Evolutionary conservation across 2,797 vertebrate species (phyloP).

Genomic region (Etheostoma perlongum): DNA sequence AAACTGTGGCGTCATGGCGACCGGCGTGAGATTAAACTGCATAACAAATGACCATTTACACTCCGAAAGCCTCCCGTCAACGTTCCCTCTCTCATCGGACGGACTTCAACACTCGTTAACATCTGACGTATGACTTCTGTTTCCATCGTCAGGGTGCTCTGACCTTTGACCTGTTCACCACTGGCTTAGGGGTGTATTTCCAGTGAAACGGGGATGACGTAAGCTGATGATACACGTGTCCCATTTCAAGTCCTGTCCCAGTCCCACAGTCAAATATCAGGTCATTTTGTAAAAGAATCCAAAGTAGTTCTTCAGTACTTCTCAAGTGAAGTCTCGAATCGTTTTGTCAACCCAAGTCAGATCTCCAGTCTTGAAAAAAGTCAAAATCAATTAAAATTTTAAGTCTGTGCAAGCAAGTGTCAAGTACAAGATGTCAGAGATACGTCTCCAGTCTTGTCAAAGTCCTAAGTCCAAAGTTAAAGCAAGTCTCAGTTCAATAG

Average conservation of each 20-base stretch:
- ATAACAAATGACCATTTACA: conserved; percentile 56
- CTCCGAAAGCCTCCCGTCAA: conserved; percentile 37
- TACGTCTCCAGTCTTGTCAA: no score
- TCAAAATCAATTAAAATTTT: background rate
- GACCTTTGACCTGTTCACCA: conserved; percentile 5
- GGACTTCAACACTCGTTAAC: background rate
- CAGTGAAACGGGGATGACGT: background rate
- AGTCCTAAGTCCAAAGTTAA: background rate
- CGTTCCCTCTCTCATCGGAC: background rate
- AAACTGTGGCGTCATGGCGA: conserved; percentile 35
- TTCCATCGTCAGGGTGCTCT: background rate
- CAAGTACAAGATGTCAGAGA: no score
- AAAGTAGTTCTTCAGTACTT: background rate
- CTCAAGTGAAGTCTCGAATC: background rate
- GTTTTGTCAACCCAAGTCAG: background rate
- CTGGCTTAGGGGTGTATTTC: background rate
- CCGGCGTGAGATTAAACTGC: conserved; percentile 51
- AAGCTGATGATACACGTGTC: background rate
- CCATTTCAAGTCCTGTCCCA: background rate
- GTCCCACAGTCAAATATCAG: background rate
- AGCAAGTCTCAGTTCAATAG: background rate
- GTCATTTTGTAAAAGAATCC: no score
- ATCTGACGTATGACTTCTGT: background rate
- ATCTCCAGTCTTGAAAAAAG: background rate
- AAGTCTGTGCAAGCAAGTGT: no score